Conservation (phyloP, 2,888 invertebrate genomes). For the Agrenia bidenticulata region DNA sequence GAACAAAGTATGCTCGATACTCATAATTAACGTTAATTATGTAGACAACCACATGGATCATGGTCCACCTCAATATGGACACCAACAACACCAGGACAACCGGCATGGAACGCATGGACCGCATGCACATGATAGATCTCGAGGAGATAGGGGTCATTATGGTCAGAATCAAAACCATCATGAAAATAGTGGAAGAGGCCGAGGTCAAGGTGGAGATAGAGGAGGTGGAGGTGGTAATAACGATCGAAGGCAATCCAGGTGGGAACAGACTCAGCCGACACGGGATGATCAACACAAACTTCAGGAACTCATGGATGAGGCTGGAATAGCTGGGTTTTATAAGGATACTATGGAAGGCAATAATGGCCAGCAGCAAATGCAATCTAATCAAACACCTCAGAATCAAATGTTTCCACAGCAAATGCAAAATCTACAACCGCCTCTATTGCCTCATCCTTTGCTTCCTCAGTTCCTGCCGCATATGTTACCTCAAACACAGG, state of each 20-base stretch:
- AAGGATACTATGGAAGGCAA: conserved; percentile 46
- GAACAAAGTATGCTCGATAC: no score
- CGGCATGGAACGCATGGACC: conserved; percentile 19
- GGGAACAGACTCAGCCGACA: conserved; percentile 48
- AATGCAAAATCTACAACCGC: conserved; percentile 27
- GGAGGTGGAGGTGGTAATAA: background rate
- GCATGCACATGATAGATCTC: conserved; percentile 55
- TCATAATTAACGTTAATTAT: no score
- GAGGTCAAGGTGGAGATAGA: background rate
- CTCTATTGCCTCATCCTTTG: conserved; percentile 25
- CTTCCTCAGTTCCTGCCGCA: conserved; percentile 32
- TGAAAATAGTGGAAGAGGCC: conserved; percentile 20
- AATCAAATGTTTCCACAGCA: conserved; percentile 12
- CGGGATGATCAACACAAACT: conserved; percentile 51
- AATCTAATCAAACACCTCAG: conserved; percentile 9
- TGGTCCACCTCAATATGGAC: conserved; percentile 7
- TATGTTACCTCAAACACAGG: conserved; percentile 28
- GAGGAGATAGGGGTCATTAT: conserved; percentile 17
- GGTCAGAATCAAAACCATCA: conserved; percentile 15
- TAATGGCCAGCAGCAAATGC: background rate
- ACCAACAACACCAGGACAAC: conserved; percentile 23
- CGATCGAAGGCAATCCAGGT: conserved; percentile 37
- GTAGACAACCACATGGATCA: conserved; percentile 5
- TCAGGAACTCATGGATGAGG: conserved; percentile 52
- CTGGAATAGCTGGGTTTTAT: conserved; percentile 50